phyloP scores from a whole-genome alignment of 2,888 invertebrate species.

The Muschampia plurimacula region DNA sequence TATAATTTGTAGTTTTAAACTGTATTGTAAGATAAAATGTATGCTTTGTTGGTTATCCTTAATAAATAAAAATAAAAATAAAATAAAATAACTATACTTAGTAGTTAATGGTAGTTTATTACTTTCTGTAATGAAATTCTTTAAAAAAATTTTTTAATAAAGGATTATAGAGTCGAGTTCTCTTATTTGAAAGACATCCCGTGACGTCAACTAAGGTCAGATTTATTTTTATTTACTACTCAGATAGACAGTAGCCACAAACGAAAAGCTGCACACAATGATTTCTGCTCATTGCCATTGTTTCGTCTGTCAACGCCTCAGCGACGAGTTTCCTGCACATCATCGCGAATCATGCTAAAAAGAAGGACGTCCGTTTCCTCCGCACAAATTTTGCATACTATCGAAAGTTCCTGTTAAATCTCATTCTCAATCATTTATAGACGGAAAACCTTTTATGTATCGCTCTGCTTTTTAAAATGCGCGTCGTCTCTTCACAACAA shows the following conservation, averaged over 20 bases:
- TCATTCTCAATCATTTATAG: slow-evolving; percentile 58
- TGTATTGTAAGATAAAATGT: too few species aligned
- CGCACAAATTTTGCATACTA: slow-evolving; percentile 64
- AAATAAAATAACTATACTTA: too few species aligned
- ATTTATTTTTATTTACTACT: background rate
- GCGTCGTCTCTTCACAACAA: background rate
- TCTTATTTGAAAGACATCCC: too few species aligned
- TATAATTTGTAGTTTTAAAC: too few species aligned
- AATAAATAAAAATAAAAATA: too few species aligned
- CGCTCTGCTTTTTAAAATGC: slow-evolving; percentile 39
- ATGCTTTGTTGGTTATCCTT: too few species aligned
- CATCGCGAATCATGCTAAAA: slow-evolving; percentile 56
- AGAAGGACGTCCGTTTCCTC: slow-evolving; percentile 81
- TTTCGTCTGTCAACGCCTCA: slow-evolving; percentile 56
- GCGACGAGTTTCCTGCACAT: slow-evolving; percentile 68
- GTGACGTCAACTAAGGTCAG: background rate
- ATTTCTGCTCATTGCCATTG: slow-evolving; percentile 61
- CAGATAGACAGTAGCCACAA: slow-evolving; percentile 5
- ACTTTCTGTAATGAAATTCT: too few species aligned
- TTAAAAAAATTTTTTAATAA: too few species aligned
- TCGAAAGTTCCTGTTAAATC: slow-evolving; percentile 59
- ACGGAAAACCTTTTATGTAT: slow-evolving; percentile 60
- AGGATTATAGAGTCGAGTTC: too few species aligned
- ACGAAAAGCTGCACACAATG: slow-evolving; percentile 39
- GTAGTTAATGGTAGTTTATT: too few species aligned